A percentile compares a stretch with the other conserved stretches of the same genome.
Conservation (phyloP, 2,113 vertebrate genomes). For the Charadrius vociferus region DNA sequence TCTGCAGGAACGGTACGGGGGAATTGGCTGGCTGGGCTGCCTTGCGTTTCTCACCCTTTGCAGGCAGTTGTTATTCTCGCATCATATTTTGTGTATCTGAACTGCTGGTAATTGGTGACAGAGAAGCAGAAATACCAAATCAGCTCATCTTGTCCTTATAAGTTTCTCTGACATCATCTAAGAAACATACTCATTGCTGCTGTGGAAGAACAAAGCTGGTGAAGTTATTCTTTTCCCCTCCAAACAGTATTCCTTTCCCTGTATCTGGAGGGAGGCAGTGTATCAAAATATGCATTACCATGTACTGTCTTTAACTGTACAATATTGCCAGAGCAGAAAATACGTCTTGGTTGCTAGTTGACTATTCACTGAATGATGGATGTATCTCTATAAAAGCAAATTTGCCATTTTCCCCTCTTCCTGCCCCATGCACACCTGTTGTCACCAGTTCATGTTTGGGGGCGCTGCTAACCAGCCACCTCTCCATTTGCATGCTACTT, state of each 20-base stretch:
- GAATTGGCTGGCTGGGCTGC: neutral
- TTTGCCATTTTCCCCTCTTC: neutral
- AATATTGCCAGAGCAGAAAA: neutral
- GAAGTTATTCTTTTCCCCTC: neutral
- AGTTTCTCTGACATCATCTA: neutral
- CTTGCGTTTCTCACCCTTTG: neutral
- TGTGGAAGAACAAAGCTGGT: neutral
- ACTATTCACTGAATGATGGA: neutral
- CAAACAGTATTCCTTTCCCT: neutral
- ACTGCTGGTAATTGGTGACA: neutral
- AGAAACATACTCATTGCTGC: neutral
- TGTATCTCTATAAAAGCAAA: neutral
- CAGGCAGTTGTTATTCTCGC: neutral
- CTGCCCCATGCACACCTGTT: neutral
- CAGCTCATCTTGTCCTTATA: neutral
- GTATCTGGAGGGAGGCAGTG: neutral
- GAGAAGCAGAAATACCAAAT: neutral
- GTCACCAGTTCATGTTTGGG: neutral
- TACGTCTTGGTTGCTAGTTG: neutral
- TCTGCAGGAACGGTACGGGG: accelerated
- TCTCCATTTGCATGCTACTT: neutral
- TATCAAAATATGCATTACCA: neutral
- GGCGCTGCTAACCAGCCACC: neutral
- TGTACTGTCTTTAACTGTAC: neutral
- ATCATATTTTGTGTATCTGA: neutral